Base-by-base conservation (phyloP, 2,797 vertebrate genomes). In the Channa striata region DNA sequence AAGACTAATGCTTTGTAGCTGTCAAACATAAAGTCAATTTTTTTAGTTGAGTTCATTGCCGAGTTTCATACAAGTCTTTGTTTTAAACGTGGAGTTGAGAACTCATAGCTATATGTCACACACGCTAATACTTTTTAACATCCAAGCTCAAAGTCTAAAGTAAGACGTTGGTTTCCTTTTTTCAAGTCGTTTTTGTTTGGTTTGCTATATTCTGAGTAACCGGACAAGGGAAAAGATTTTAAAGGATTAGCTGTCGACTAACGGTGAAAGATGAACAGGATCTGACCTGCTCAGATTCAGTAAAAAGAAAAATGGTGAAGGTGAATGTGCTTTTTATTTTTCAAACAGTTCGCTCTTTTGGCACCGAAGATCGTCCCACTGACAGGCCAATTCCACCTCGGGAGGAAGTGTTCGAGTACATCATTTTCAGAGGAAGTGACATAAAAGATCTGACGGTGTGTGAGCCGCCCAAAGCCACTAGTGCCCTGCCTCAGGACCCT, bases 391-490 rank as follows among this genome's bases (percentile, higher is more conserved):
- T 99, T 82, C 96, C 97, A 2, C 98, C 98, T 46, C 95, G 98
- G 9, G 98, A 99, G 88, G 98, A 99, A 84, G 95, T 99, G 19
- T 99, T 98, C 53, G 98, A 99, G 86, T 99, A 99, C 71, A 99
- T 99, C 61, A 99, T 99, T 83, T 99, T 99, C 78, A 91, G 98
- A 17, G 98, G 97, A 50, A 99, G 97, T 60, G 98, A 99, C 75
- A 99, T 99, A 52, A 99, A 99, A 89, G 98, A 99, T 76, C 92
- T 99, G n/a, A 99, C 98, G 1, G 98, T 99, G 6, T 99, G 98
- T 85, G 98, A 99, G 90, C 97, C 97, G 0, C 98, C 97, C 10
- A 99, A 99, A 85, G 96, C 96, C 46, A 94, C 97, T 16, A 97
- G 96, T 82, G 94, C 92, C 49, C 92, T 99, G 85, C 97, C 97